Evolutionary conservation across 2,888 invertebrate species (phyloP).

Genomic region (Lasioglossum calceatum): DNA sequence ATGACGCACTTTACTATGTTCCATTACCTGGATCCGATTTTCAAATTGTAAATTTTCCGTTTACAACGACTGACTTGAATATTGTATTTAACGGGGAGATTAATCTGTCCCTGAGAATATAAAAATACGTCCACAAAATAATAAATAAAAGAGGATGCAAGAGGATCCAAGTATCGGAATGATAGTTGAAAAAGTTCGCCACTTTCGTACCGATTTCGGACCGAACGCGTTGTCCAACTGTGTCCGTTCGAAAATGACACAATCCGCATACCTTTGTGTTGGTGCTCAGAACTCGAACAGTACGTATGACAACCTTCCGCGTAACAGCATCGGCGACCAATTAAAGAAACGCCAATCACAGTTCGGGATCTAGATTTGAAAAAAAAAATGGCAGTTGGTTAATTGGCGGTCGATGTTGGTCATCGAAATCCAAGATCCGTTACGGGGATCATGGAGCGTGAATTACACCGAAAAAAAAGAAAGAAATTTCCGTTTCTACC

Average conservation of each 20-base stretch:
- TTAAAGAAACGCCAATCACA: conserved; percentile 24
- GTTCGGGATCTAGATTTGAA: conserved; percentile 13
- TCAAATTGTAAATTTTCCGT: neutral
- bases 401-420: conserved; percentile 41
- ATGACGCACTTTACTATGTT: neutral
- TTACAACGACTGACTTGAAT: neutral
- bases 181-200: neutral
- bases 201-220: neutral
- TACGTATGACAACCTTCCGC: conserved; percentile 51
- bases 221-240: neutral
- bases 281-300: conserved; percentile 24
- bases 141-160: neutral
- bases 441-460: conserved; percentile 10
- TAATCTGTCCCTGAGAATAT: neutral
- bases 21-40: neutral
- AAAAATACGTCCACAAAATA: neutral
- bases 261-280: neutral
- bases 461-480: conserved; percentile 25
- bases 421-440: conserved; percentile 20
- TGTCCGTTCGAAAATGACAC: neutral
- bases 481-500: conserved; percentile 35
- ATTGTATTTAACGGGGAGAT: neutral
- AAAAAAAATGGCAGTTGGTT: conserved; percentile 24
- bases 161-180: neutral
- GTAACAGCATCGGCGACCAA: conserved; percentile 42